phyloP scores from a whole-genome alignment of 1,140 invertebrate species.

The Drusus annulatus region DNA sequence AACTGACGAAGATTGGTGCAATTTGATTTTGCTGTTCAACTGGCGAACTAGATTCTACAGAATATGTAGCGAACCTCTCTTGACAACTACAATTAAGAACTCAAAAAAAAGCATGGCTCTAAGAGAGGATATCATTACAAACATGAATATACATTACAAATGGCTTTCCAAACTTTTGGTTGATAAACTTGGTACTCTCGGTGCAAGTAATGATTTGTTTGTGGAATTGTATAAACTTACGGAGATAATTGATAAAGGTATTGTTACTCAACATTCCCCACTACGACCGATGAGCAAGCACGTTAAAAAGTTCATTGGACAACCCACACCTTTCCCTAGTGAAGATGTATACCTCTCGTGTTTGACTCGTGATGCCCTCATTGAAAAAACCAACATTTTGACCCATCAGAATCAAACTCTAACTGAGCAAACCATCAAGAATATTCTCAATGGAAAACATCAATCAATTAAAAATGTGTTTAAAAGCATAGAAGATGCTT shows the following conservation, averaged over 20 bases:
- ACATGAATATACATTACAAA: constrained; percentile 71
- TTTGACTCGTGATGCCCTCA: constrained; percentile 27
- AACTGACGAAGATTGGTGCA: constrained; percentile 60
- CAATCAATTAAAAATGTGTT: constrained; percentile 24
- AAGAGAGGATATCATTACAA: constrained; percentile 66
- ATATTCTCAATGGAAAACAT: constrained; percentile 25
- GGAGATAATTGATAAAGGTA: constrained; percentile 44
- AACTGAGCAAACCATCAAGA: constrained; percentile 10
- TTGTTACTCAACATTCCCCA: constrained; percentile 48
- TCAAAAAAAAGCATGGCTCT: constrained; percentile 63
- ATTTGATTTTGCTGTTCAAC: constrained; percentile 64
- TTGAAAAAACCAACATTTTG: constrained; percentile 38
- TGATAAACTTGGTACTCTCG: constrained; percentile 61
- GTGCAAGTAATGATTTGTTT: not conserved
- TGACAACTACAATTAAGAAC: constrained; percentile 59
- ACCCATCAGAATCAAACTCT: constrained; percentile 3
- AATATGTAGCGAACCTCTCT: constrained; percentile 61
- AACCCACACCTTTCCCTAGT: constrained; percentile 45
- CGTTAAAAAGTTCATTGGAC: constrained; percentile 44
- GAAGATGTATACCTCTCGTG: constrained; percentile 54
- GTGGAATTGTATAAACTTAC: constrained; percentile 30
- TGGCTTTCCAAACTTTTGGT: constrained; percentile 73
- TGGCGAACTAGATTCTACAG: constrained; percentile 70
- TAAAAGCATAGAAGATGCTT: constrained; percentile 51
- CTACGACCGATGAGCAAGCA: constrained; percentile 50